These are phyloP conservation scores for Ochropleura leucogaster DNA, from an alignment of 2,888 invertebrate species.

Conservation along the genomic window DNA sequence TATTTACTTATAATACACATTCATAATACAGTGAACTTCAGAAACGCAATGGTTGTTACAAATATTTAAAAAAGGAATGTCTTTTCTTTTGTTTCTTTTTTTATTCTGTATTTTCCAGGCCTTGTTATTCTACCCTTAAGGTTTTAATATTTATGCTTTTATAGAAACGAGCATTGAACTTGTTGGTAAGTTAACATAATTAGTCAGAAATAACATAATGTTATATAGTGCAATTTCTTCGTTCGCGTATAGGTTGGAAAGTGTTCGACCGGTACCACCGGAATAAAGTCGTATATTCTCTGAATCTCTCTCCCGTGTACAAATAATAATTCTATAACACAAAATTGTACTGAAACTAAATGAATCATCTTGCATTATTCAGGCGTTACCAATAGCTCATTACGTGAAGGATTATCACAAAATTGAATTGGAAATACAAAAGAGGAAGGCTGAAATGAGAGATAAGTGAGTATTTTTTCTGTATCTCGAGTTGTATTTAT, in stretches of 20 bases:
- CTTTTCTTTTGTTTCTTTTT: neutral
- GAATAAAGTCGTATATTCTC: neutral
- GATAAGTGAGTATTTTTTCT: conserved; percentile 14
- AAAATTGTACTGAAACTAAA: neutral
- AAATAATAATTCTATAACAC: no score
- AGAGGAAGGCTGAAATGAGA: conserved; percentile 16
- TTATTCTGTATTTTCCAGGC: neutral
- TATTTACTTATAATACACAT: no score
- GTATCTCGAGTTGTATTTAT: neutral
- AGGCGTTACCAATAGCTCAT: conserved; percentile 41
- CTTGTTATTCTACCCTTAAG: neutral
- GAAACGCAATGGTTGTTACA: neutral
- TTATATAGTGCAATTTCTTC: neutral
- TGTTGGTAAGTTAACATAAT: conserved; percentile 28
- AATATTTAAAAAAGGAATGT: neutral
- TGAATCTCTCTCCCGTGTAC: neutral
- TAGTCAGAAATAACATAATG: no score
- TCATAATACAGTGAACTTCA: no score
- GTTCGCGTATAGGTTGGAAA: neutral
- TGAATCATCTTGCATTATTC: neutral
- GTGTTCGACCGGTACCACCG: rapidly evolving
- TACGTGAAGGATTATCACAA: conserved; percentile 40
- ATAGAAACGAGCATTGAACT: conserved; percentile 29
- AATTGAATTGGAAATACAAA: conserved; percentile 37
- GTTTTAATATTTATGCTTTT: neutral